Evolutionary conservation across 2,888 invertebrate species (phyloP).

Genomic region (Lasioglossum marginatum): DNA sequence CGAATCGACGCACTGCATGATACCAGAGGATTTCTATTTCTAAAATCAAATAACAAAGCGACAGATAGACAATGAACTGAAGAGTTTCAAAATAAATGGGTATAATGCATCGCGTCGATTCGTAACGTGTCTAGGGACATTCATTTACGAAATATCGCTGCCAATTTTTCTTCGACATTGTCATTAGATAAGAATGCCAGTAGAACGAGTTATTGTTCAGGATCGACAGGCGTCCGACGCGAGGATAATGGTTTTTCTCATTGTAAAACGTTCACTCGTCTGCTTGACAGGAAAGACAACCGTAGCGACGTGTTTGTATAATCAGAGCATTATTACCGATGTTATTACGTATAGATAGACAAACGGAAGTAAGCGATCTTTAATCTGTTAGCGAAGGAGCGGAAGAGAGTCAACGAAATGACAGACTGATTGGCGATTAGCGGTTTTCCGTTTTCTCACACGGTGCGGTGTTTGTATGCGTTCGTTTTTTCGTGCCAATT

Average conservation of each 20-base stretch:
- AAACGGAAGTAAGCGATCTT: slow-evolving; percentile 39
- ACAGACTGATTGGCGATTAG: slow-evolving; percentile 11
- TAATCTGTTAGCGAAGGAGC: slow-evolving; percentile 46
- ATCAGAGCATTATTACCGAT: slow-evolving; percentile 58
- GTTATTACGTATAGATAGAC: slow-evolving; percentile 61
- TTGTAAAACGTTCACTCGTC: slow-evolving; percentile 17
- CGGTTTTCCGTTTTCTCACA: neutral
- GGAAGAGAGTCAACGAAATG: slow-evolving; percentile 57
- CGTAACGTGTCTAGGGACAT: neutral
- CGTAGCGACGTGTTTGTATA: slow-evolving; percentile 53
- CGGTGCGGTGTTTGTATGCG: neutral
- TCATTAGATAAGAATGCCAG: neutral
- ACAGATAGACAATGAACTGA: neutral
- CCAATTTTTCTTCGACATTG: slow-evolving; percentile 12
- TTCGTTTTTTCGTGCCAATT: neutral
- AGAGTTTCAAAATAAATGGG: neutral
- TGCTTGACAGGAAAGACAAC: slow-evolving; percentile 3
- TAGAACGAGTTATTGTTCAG: neutral
- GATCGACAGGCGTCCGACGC: neutral
- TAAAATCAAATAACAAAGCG: neutral
- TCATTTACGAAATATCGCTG: slow-evolving; percentile 39
- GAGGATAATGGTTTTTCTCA: neutral
- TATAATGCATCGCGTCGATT: neutral
- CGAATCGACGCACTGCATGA: neutral
- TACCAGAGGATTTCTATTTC: neutral